Evolutionary conservation across 2,888 invertebrate genomes (phyloP).

Genomic region (Metalampra italica): DNA sequence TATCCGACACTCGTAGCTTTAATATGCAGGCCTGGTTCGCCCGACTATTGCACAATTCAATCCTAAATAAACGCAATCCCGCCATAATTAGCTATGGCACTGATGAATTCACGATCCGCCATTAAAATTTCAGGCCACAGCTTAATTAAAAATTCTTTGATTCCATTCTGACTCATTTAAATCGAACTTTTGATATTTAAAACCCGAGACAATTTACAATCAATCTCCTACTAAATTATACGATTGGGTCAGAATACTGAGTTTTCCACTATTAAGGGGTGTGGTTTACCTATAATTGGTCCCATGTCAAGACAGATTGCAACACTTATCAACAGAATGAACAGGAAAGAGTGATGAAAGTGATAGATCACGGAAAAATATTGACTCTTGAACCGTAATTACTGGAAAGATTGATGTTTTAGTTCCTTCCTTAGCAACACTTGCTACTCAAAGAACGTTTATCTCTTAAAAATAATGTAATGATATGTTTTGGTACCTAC

Average conservation of each 20-base stretch:
- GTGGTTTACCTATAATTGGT: too few relatives aligned
- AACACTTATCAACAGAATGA: too few relatives aligned
- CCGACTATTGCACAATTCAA: slow-evolving; percentile 61
- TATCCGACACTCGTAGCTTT: slow-evolving; percentile 68
- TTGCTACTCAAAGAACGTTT: too few relatives aligned
- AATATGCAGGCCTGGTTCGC: slow-evolving; percentile 51
- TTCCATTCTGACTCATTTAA: slow-evolving; percentile 11
- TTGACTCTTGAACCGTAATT: too few relatives aligned
- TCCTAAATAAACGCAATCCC: slow-evolving; percentile 65
- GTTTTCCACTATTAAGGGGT: too few relatives aligned
- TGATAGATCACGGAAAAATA: too few relatives aligned
- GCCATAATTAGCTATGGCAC: slow-evolving; percentile 66
- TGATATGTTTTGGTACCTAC: too few relatives aligned
- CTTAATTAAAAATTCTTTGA: slow-evolving; percentile 53
- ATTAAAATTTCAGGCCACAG: slow-evolving; percentile 45
- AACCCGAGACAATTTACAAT: not conserved
- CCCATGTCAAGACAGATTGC: too few relatives aligned
- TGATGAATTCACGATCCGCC: slow-evolving; percentile 60
- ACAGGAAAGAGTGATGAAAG: too few relatives aligned
- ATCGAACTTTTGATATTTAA: not conserved
- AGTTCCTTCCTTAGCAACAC: too few relatives aligned
- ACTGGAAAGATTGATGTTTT: too few relatives aligned
- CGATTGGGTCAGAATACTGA: not conserved
- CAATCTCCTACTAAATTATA: not conserved
- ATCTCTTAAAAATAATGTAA: too few relatives aligned